These are phyloP conservation scores for Caracal caracal DNA, from an alignment of 2,113 vertebrate species.

Conservation along the genomic window DNA sequence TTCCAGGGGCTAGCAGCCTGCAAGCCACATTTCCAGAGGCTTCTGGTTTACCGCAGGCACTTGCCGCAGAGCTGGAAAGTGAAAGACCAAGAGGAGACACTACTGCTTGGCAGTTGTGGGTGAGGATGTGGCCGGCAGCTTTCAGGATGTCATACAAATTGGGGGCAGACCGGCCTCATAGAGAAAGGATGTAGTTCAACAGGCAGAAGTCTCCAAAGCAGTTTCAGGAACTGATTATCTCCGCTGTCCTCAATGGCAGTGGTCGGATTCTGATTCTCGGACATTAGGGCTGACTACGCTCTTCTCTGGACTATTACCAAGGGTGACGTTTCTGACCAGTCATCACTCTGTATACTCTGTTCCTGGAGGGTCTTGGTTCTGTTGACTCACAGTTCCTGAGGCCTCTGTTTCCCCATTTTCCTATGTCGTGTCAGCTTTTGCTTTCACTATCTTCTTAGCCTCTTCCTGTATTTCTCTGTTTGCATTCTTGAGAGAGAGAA, in stretches of 20 bases:
- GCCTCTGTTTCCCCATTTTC: neutral
- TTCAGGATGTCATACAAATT: neutral
- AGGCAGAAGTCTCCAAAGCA: neutral
- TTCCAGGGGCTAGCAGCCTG: neutral
- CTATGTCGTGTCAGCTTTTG: neutral
- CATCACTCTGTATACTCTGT: neutral
- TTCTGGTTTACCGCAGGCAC: neutral
- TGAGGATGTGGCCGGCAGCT: neutral
- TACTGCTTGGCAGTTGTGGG: neutral
- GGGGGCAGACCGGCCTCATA: neutral
- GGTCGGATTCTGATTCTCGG: too few relatives aligned
- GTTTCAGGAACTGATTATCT: neutral
- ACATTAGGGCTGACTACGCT: neutral
- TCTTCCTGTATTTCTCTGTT: neutral
- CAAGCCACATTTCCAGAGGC: neutral
- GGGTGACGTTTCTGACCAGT: neutral
- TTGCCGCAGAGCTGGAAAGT: neutral
- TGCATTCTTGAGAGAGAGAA: neutral
- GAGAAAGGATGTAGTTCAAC: neutral
- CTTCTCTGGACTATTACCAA: neutral
- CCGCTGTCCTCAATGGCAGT: neutral
- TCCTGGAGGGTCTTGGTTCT: neutral
- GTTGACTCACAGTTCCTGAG: neutral
- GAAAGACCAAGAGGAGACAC: neutral
- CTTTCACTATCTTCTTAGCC: neutral